These are phyloP conservation scores for Artibeus jamaicensis DNA, from an alignment of 2,797 vertebrate genomes.

Conservation along the genomic window DNA sequence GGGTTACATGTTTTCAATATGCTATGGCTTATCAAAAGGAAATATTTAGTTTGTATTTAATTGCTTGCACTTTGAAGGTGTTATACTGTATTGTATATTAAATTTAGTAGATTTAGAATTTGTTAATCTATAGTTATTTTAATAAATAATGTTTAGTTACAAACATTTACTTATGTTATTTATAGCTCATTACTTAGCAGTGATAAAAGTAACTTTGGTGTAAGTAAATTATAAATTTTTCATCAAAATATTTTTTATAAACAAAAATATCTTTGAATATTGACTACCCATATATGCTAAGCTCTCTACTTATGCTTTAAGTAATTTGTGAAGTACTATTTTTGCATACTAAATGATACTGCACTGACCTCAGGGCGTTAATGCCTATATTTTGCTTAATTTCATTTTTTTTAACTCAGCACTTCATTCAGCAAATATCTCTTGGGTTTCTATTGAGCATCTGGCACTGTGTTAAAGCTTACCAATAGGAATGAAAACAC, in stretches of 20 bases:
- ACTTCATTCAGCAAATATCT: neutral
- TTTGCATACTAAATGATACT: neutral
- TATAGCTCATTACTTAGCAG: neutral
- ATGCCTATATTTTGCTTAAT: conserved; percentile 1
- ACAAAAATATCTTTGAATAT: conserved; percentile 28
- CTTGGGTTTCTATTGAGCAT: neutral
- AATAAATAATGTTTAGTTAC: neutral
- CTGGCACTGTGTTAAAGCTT: neutral
- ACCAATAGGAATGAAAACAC: neutral
- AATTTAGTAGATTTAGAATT: conserved; percentile 29
- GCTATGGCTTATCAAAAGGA: conserved; percentile 36
- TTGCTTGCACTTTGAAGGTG: conserved; percentile 39
- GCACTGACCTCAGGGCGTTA: neutral
- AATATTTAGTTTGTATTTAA: neutral
- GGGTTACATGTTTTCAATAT: conserved; percentile 33
- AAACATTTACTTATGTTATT: neutral
- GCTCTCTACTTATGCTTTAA: neutral
- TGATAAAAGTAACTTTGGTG: conserved; percentile 27
- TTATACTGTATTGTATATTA: neutral
- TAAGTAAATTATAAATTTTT: conserved; percentile 18
- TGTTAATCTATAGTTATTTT: conserved; percentile 37
- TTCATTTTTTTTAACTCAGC: neutral
- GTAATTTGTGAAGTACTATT: conserved; percentile 6
- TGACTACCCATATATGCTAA: neutral
- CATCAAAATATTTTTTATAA: conserved; percentile 4